Conservation (phyloP, 2,888 invertebrate genomes). For the Reticulitermes lucifugus region DNA sequence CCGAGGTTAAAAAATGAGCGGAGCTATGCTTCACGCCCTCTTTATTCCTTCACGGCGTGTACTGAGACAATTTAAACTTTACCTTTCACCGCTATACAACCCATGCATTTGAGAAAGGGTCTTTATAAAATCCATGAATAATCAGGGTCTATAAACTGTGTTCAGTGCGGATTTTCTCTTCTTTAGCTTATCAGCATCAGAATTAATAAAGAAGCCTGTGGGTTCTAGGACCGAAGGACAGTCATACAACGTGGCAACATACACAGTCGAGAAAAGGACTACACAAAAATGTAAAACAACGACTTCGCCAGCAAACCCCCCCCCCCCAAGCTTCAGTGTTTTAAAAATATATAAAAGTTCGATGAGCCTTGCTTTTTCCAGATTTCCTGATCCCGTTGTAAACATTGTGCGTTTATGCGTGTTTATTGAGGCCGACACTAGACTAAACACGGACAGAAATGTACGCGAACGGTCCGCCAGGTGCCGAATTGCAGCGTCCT, state of each 20-base stretch:
- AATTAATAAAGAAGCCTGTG: no score
- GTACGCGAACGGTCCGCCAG: neutral
- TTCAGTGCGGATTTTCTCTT: no score
- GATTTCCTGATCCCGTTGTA: neutral
- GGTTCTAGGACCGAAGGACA: no score
- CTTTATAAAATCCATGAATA: no score
- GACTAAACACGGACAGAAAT: neutral
- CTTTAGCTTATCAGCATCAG: no score
- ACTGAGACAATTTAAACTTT: no score
- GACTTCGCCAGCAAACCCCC: neutral
- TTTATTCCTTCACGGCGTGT: no score
- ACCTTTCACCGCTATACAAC: no score
- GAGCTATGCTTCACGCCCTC: no score
- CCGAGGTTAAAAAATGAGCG: no score
- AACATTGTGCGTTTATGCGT: neutral
- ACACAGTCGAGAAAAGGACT: neutral
- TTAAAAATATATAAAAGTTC: conserved; percentile 25
- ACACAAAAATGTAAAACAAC: neutral
- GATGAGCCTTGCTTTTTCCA: neutral
- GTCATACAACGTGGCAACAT: neutral
- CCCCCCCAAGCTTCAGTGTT: neutral
- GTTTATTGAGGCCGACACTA: neutral
- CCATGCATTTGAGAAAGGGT: no score
- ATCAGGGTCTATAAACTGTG: no score
- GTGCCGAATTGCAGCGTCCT: neutral